Base-by-base conservation (phyloP, 2,797 vertebrate genomes). In the Oreortyx pictus region DNA sequence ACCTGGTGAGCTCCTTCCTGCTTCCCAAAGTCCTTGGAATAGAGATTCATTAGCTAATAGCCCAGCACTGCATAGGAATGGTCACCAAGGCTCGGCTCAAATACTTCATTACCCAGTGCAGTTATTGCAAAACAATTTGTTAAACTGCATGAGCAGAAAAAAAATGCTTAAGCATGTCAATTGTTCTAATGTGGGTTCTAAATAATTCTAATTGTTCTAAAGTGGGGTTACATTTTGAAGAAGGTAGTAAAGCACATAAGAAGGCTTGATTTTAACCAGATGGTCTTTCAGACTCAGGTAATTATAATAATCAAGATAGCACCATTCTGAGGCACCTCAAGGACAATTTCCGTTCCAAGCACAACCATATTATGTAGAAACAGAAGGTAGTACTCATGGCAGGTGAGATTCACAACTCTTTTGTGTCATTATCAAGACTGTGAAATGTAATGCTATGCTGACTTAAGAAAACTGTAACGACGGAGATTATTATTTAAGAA, bases 211-310 rank as follows among this genome's bases (percentile, higher is more conserved):
- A 62, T 70, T 85, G 24, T 57, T 83, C 64, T 70, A 89, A 84
- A 92, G 56, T 19, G 82, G 18, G 31, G 82, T 46, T 88, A 18
- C 11, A 5, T 71, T 95, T 87, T 91, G 74, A 91, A 89, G 77
- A 82, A 0, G 3, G 64, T 64, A 71, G 78, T 82, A 79, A 78
- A 76, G 31, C 44, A 71, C 52, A 29, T 70, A 81, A 79, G 70
- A 90, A 92, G 59, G 78, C 7, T 13, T 89, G 57, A 89, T 95
- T 92, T 96, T 83, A 92, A 88, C 85, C 95, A 96, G 92, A 93
- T 95, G 94, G 71, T 61, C 94, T 95, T 92, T 92, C 56, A 79
- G 41, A 71, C 80, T 95, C 85, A 82, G 60, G 68, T 93, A 92
- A 95, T 96, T 91, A 37, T 86, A 86, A 91, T 86, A 35, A 91